phyloP scores from a whole-genome alignment of 1,140 invertebrate genomes.

The Drosophila navojoa region DNA sequence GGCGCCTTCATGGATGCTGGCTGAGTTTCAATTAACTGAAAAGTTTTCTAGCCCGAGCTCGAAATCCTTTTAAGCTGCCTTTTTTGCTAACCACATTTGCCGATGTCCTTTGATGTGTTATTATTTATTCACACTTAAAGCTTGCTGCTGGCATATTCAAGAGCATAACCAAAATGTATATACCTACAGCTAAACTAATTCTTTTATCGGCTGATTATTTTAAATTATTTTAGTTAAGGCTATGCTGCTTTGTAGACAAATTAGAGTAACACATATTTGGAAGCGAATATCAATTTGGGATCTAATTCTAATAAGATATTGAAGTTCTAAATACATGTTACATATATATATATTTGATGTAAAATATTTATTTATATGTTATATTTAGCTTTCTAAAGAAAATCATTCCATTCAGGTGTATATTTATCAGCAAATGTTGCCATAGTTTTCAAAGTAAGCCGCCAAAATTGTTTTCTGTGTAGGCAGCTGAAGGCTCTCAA shows the following conservation, averaged over 20 bases:
- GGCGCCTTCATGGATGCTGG: not conserved
- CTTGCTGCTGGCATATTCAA: not conserved
- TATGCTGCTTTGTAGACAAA: too few relatives aligned
- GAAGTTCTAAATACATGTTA: too few relatives aligned
- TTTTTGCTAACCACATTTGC: not conserved
- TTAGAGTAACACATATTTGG: too few relatives aligned
- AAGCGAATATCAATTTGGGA: too few relatives aligned
- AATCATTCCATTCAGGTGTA: not conserved
- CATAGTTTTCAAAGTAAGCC: not conserved
- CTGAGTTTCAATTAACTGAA: slow-evolving; percentile 30
- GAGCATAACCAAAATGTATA: too few relatives aligned
- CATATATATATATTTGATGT: too few relatives aligned
- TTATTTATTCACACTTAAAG: not conserved
- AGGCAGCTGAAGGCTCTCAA: not conserved
- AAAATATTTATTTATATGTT: too few relatives aligned
- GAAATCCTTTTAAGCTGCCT: slow-evolving; percentile 6
- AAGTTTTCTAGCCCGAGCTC: slow-evolving; percentile 14
- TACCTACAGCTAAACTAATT: too few relatives aligned
- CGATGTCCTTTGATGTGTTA: not conserved
- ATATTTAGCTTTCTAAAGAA: not conserved
- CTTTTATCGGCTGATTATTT: too few relatives aligned
- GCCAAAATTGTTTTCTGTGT: not conserved
- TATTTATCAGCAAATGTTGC: not conserved
- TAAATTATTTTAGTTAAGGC: not conserved
- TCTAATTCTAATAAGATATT: too few relatives aligned